Base-by-base conservation (phyloP, 1,140 invertebrate genomes). In the Panagrolaimus sp. region DNA sequence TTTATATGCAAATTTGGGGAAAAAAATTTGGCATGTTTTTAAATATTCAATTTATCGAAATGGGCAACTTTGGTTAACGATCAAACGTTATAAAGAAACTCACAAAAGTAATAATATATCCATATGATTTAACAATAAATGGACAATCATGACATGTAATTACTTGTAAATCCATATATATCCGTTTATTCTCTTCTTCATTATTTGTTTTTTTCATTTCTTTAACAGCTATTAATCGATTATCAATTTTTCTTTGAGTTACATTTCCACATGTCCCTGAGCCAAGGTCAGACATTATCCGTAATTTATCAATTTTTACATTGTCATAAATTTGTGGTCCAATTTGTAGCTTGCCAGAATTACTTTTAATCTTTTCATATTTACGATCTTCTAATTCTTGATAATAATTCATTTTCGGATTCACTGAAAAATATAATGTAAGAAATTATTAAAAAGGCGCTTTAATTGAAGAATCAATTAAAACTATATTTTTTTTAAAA, bases 161-260 rank as follows among this genome's bases (percentile, higher is more conserved):
- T 38, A 98, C 94, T 84, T 97, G 94, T 73, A 98, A 87, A 86
- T 98, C 96, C 93, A 96, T 98, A 62, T 96, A 90, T 67, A 98
- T 96, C 75, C 94, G 88, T 84, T 97, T 97, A 68, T 94, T 96
- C 85, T 98, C 95, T 84, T 98, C 94, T 15, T 89, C 89, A 12
- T 94, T 92, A 14, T 94, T 92, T 10, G 93, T 95, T 47, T 94
- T 88, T 71, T 94, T 88, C 94, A 98, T 98, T 90, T 97, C 93
- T 89, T 93, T 17, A 68, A 64, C 84, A 66, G 87, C 67, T 70
- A 71, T 68, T 81, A 74, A 48, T 69, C 26, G 24, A 72, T 45
- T 66, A 72, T 32, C 32, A 52, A 73, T n/a, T 15, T 47, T 45
- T 28, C 43, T 28, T n/a, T 62, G 3, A 4, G 64, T 52, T 4